Percentiles rank a stretch among this genome's conserved stretches.
Evolutionary conservation across 2,888 invertebrate genomes (phyloP).

Genomic region (Digitonthophagus gazella): DNA sequence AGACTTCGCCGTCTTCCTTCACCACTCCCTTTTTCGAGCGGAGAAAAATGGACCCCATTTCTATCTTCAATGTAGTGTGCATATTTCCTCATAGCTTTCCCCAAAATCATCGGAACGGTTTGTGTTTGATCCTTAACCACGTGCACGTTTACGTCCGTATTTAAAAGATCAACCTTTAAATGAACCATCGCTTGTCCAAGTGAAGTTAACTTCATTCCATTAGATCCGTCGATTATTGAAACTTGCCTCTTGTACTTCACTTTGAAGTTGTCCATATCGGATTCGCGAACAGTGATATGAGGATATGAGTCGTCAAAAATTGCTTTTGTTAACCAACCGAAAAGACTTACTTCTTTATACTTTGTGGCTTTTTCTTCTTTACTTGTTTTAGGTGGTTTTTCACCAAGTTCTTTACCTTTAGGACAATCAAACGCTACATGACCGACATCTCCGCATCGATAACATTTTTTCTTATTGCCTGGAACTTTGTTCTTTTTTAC

Average conservation of each 20-base stretch:
- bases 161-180: conserved; percentile 31
- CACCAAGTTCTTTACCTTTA: conserved; percentile 17
- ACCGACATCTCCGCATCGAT: conserved; percentile 18
- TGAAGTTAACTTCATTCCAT: conserved; percentile 27
- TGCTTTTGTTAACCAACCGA: conserved; percentile 21
- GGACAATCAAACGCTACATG: conserved; percentile 18
- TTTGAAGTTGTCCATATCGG: conserved; percentile 28
- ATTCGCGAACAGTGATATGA: conserved; percentile 33
- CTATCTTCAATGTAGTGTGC: conserved; percentile 17
- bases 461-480: conserved; percentile 7
- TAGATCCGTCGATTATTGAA: conserved; percentile 31
- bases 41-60: conserved; percentile 24
- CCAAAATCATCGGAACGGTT: conserved; percentile 34
- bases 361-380: conserved; percentile 13
- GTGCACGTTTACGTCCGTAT: conserved; percentile 28
- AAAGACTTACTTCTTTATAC: conserved; percentile 22
- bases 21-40: conserved; percentile 1
- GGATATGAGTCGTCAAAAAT: conserved; percentile 23
- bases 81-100: conserved; percentile 23
- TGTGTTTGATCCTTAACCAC: conserved; percentile 35
- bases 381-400: not conserved
- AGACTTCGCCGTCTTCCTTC: not conserved
- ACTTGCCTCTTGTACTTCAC: conserved; percentile 29
- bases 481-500: not conserved
- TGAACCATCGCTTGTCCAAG: conserved; percentile 30